Base-by-base conservation (phyloP, 2,888 invertebrate genomes). In the Nemoura dubitans region DNA sequence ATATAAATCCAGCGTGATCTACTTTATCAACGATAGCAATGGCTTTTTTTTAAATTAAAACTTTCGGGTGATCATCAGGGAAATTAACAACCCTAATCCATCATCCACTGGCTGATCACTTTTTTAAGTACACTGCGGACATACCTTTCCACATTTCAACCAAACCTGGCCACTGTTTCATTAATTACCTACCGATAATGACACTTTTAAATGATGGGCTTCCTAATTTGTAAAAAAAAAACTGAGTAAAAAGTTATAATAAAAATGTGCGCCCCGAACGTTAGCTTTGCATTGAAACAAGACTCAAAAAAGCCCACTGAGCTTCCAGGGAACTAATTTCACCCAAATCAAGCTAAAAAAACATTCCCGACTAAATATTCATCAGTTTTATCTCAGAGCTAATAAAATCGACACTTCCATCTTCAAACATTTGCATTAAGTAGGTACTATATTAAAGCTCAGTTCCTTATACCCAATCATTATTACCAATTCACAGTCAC, bases 71-170 rank as follows among this genome's bases (percentile, higher is more conserved):
- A 59, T 59, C 14, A 21, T 59, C 59, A 59, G 21, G 6, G 21
- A 59, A 59, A 59, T 59, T 59, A 59, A 59, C 59, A 59, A 59
- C 3, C 59, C 59, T 59, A 59, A 59, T 59, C 59, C 59, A 59
- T 59, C 59, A 59, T 21, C 16, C 59, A 21, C 59, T 59, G 6
- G 59, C 14, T 59, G 59, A 3, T 59, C 59, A 21, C 59, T 59
- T 59, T 59, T 59, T 59, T 21, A 59, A 59, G 59, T 59, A 59
- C 59, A 21, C 21, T 21, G 59, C 59, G 16, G 21, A 21, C 14
- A 59, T 59, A 16, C 59, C 59, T 59, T 59, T 59, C 59, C 59
- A 59, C 14, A 59, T 59, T 59, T 59, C 59, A 59, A 59, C 14
- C 16, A 59, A 59, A 59, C 59, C 59, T 59, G 59, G 59, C 59